Evolutionary conservation across 2,113 vertebrate species (phyloP).

Genomic region (Coreoperca whiteheadi): DNA sequence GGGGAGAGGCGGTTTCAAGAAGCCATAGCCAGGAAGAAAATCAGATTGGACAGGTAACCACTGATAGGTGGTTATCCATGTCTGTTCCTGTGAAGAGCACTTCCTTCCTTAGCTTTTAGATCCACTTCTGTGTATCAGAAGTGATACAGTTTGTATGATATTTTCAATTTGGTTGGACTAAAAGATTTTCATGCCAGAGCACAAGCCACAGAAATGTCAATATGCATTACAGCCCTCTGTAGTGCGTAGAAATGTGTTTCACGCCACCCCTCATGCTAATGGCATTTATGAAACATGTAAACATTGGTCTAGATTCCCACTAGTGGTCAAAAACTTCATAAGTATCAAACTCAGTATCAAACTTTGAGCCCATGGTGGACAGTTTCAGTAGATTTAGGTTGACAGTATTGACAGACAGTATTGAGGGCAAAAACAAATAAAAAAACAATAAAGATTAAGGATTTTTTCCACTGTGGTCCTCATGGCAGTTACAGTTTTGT

Average conservation of each 20-base stretch:
- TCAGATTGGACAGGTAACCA: conserved; percentile 91
- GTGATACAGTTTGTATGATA: not conserved
- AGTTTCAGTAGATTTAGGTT: not conserved
- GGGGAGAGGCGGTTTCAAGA: conserved; percentile 92
- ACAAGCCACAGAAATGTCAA: not conserved
- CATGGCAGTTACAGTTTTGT: too few species aligned
- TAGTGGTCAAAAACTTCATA: not conserved
- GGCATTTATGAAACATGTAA: not conserved
- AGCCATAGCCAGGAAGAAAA: conserved; percentile 94
- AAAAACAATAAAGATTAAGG: not conserved
- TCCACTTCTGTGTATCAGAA: not conserved
- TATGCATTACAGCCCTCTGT: not conserved
- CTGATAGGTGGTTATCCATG: too few species aligned
- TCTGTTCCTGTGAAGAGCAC: not conserved
- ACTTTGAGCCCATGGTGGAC: not conserved
- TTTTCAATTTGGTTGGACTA: not conserved
- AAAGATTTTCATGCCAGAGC: not conserved
- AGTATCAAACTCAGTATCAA: not conserved
- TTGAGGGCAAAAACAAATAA: too few species aligned
- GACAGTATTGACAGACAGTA: too few species aligned
- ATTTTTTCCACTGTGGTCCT: not conserved
- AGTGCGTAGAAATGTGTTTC: not conserved
- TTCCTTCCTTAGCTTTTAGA: not conserved
- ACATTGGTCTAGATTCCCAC: too few species aligned
- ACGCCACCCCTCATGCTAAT: not conserved